A percentile compares a stretch with the other conserved stretches of the same genome.
Conservation (phyloP, 2,888 invertebrate genomes). For the Uropetala carovei region DNA sequence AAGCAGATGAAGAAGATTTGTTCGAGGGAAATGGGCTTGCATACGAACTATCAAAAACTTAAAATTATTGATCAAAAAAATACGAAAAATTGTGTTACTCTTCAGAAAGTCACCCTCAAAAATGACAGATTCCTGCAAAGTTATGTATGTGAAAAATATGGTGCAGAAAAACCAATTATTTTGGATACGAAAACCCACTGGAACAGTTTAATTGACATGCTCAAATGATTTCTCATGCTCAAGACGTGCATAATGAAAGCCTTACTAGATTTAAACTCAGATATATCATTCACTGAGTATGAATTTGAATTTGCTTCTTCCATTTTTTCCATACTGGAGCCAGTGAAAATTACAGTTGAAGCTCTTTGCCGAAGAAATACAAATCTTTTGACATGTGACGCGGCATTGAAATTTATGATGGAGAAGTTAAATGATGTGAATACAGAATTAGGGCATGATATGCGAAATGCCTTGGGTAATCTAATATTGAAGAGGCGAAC, state of each 20-base stretch:
- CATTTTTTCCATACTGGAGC: not conserved
- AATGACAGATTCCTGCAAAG: too few species aligned
- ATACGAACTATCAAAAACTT: too few species aligned
- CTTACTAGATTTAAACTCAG: not conserved
- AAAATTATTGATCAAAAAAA: too few species aligned
- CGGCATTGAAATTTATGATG: not conserved
- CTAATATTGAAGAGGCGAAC: too few species aligned
- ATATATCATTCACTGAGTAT: not conserved
- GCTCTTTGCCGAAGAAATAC: not conserved
- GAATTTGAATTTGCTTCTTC: not conserved
- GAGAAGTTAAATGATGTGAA: too few species aligned
- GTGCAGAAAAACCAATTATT: not conserved
- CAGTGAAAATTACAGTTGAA: slow-evolving; percentile 13
- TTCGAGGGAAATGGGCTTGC: too few species aligned
- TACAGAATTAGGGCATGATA: too few species aligned
- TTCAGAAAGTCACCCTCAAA: too few species aligned
- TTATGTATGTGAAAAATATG: too few species aligned
- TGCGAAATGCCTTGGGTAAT: too few species aligned
- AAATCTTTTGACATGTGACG: not conserved
- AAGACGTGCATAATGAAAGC: not conserved
- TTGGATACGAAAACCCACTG: not conserved
- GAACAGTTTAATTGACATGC: not conserved
- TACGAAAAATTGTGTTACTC: too few species aligned
- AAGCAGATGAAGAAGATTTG: too few species aligned
- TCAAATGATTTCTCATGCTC: not conserved